These are phyloP conservation scores for Lutjanus campechanus DNA, from an alignment of 2,797 vertebrate species.

Conservation along the genomic window DNA sequence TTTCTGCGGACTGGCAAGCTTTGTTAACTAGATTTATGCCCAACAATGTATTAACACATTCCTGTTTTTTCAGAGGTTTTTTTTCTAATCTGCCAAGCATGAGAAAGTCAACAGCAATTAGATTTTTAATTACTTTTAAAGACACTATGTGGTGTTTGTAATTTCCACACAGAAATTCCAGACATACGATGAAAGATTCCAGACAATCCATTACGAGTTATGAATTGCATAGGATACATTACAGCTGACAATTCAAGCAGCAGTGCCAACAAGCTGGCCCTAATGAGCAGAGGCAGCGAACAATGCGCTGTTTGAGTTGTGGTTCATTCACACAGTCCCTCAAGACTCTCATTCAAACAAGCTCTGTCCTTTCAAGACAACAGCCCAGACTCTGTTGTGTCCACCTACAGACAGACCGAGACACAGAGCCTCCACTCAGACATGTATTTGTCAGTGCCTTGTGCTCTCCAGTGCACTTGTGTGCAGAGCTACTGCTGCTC, in stretches of 20 bases:
- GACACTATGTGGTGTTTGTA: constrained; percentile 31
- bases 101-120: constrained; percentile 42
- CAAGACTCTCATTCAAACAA: constrained; percentile 48
- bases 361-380: constrained; percentile 48
- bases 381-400: constrained; percentile 46
- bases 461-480: constrained; percentile 28
- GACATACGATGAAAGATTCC: constrained; percentile 48
- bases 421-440: constrained; percentile 23
- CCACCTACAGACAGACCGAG: constrained; percentile 45
- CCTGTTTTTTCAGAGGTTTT: background rate
- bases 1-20: constrained; percentile 7
- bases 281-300: constrained; percentile 58
- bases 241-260: constrained; percentile 35
- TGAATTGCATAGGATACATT: constrained; percentile 64
- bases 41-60: constrained; percentile 6
- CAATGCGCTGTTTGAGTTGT: constrained; percentile 55
- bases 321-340: constrained; percentile 43
- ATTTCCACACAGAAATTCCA: constrained; percentile 50
- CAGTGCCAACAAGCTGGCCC: constrained; percentile 54
- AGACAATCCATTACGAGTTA: constrained; percentile 52
- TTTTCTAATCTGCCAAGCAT: constrained; percentile 10
- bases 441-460: constrained; percentile 27
- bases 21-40: background rate
- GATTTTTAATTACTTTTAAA: constrained; percentile 37
- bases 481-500: constrained; percentile 44